phyloP scores from a whole-genome alignment of 2,113 vertebrate genomes.

The Catharus minimus region DNA sequence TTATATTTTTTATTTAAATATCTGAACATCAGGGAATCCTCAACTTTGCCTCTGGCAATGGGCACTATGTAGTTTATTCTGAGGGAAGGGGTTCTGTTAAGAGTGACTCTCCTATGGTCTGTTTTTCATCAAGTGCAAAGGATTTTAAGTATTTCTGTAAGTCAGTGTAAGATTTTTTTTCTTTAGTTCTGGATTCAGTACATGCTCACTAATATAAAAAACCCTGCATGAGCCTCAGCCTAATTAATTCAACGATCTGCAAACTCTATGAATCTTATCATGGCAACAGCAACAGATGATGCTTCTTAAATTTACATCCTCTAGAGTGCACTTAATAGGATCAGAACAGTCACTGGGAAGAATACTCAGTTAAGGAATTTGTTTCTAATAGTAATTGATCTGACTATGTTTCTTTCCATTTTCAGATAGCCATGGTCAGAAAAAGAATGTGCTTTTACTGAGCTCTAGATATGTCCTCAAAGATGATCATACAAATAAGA shows the following conservation, averaged over 20 bases:
- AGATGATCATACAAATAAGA: not conserved
- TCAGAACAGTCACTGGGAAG: slow-evolving; percentile 14
- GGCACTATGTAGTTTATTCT: not conserved
- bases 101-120: not conserved
- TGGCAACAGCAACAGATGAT: slow-evolving; percentile 46
- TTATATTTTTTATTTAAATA: not conserved
- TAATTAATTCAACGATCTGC: slow-evolving; percentile 54
- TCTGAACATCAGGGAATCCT: not conserved
- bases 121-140: not conserved
- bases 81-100: not conserved
- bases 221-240: slow-evolving; percentile 5
- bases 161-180: not conserved
- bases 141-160: not conserved
- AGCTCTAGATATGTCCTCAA: not conserved
- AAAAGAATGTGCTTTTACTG: not conserved
- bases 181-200: slow-evolving; percentile 33
- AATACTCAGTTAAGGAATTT: slow-evolving; percentile 29
- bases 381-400: not conserved
- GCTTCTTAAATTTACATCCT: slow-evolving; percentile 47
- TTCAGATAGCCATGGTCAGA: not conserved
- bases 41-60: not conserved
- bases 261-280: slow-evolving; percentile 36
- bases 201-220: slow-evolving; percentile 38
- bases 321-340: slow-evolving; percentile 38
- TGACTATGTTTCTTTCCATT: not conserved